Conservation (phyloP, 1,140 invertebrate species). For the Neodiprion lecontei region DNA sequence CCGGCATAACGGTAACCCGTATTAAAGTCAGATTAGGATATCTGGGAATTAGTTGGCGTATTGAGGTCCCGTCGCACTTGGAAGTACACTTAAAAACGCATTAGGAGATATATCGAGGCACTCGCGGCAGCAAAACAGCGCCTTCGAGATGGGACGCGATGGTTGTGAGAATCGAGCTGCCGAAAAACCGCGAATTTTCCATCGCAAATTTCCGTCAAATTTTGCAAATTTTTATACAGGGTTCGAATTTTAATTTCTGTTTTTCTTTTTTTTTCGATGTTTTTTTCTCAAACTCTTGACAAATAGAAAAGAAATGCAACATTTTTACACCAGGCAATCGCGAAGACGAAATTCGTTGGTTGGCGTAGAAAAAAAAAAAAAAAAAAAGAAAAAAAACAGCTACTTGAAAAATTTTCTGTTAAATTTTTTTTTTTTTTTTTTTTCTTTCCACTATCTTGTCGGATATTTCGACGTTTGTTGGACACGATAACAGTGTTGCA, state of each 20-base stretch:
- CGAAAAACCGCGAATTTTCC: conserved; percentile 11
- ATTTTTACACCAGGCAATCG: no score
- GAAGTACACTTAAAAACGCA: conserved; percentile 53
- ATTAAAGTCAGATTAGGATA: conserved; percentile 55
- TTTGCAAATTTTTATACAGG: not conserved
- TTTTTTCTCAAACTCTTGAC: no score
- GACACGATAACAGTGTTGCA: no score
- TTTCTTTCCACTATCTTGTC: no score
- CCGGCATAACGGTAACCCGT: conserved; percentile 41
- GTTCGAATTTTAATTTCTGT: not conserved
- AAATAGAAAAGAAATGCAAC: no score
- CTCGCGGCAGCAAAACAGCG: conserved; percentile 23
- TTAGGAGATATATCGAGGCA: conserved; percentile 36
- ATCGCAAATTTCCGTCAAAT: not conserved
- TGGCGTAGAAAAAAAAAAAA: no score
- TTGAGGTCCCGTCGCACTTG: conserved; percentile 30
- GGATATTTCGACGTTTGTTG: no score
- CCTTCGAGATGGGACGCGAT: not conserved
- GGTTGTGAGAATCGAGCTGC: conserved; percentile 25
- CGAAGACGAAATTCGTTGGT: no score
- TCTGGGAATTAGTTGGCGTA: conserved; percentile 19
- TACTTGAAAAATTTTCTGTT: no score
- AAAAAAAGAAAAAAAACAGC: no score
- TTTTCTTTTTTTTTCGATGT: no score
- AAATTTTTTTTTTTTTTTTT: no score